phyloP scores from a whole-genome alignment of 1,140 invertebrate species.

The Aphaenogaster rudis region DNA sequence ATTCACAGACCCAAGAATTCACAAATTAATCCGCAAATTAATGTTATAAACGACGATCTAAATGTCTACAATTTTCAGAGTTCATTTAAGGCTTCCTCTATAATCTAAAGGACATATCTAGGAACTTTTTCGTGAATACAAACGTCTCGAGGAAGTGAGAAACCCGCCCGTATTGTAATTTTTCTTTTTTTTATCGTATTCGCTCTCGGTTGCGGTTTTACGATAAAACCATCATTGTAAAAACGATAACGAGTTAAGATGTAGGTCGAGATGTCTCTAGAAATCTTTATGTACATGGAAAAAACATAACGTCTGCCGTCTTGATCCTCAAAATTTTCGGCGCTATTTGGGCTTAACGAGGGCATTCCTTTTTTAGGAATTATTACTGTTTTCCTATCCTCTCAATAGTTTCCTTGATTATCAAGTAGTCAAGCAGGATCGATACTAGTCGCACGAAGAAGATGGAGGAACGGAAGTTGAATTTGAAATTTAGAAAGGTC shows the following conservation, averaged over 20 bases:
- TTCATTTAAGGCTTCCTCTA: constrained; percentile 2
- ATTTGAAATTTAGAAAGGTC: background rate
- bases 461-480: constrained; percentile 40
- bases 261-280: constrained; percentile 73
- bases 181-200: constrained; percentile 59
- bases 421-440: constrained; percentile 64
- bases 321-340: constrained; percentile 81
- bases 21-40: constrained; percentile 26
- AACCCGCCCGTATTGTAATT: constrained; percentile 40
- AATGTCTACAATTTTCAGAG: constrained; percentile 8
- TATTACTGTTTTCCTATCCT: constrained; percentile 29
- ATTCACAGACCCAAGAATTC: constrained; percentile 50
- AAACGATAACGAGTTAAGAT: constrained; percentile 76
- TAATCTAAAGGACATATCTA: constrained; percentile 33
- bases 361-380: constrained; percentile 56
- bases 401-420: constrained; percentile 42
- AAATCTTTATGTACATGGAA: constrained; percentile 81
- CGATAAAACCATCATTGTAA: constrained; percentile 67
- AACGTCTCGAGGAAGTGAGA: constrained; percentile 35
- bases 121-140: constrained; percentile 25
- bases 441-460: constrained; percentile 43
- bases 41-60: background rate
- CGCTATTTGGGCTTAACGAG: constrained; percentile 80
- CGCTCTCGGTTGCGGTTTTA: constrained; percentile 53
- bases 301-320: constrained; percentile 73